Evolutionary conservation across 1,140 invertebrate species (phyloP).

Genomic region (Ceratoteleas bidentatus): DNA sequence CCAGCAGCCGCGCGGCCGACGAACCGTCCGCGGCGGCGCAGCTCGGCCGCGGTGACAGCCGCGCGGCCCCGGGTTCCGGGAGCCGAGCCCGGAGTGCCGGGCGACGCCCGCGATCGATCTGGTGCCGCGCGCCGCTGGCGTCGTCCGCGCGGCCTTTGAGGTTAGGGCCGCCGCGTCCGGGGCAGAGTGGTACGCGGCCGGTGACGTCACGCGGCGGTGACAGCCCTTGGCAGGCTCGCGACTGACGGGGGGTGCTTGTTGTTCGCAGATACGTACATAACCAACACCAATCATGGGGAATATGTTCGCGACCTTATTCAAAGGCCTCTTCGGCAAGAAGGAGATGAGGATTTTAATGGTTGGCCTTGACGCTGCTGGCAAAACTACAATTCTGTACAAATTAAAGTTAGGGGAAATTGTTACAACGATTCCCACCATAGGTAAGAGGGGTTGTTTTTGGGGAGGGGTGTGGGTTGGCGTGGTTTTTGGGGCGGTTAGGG

Average conservation of each 20-base stretch:
- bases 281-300: conserved; percentile 88
- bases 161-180: neutral
- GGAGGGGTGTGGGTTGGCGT: too few relatives aligned
- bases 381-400: conserved; percentile 99
- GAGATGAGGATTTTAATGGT: conserved; percentile 99
- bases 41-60: too few relatives aligned
- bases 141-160: too few relatives aligned
- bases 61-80: too few relatives aligned
- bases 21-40: neutral
- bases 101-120: too few relatives aligned
- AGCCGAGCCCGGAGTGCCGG: too few relatives aligned
- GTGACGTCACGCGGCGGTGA: conserved; percentile 7
- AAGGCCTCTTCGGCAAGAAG: conserved; percentile 98
- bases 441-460: too few relatives aligned
- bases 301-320: conserved; percentile 93
- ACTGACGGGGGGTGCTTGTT: conserved; percentile 17
- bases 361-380: conserved; percentile 98
- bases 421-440: conserved; percentile 85
- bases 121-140: too few relatives aligned
- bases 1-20: conserved; percentile 1
- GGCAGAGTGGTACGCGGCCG: too few relatives aligned
- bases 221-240: neutral
- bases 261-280: conserved; percentile 81
- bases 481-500: too few relatives aligned
- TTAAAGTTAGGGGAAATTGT: conserved; percentile 99